Percentiles rank a stretch among this genome's conserved stretches.
phyloP scores from a whole-genome alignment of 2,797 vertebrate genomes.

The Sebastes goodei region DNA sequence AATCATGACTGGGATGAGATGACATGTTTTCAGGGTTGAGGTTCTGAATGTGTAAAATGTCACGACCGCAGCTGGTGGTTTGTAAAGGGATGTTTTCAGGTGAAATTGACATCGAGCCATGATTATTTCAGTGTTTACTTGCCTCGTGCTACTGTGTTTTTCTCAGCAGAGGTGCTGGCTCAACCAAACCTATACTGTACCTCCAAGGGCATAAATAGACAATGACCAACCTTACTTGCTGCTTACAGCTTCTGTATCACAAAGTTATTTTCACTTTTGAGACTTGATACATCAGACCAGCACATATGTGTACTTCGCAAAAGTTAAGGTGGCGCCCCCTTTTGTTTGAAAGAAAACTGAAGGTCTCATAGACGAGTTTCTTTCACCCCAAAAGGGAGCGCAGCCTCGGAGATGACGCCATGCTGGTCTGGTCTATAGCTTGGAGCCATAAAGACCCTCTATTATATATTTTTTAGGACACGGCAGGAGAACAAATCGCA shows the following conservation, averaged over 20 bases:
- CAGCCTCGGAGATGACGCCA: too few relatives aligned
- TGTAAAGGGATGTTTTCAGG: background rate
- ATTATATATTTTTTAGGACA: too few relatives aligned
- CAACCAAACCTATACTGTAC: background rate
- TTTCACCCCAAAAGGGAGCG: too few relatives aligned
- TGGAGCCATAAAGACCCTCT: too few relatives aligned
- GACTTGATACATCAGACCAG: too few relatives aligned
- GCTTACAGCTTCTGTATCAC: background rate
- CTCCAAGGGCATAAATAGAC: background rate
- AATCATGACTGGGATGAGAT: background rate
- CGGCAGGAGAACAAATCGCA: too few relatives aligned
- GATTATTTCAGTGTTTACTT: background rate
- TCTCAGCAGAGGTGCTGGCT: background rate
- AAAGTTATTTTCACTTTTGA: background rate
- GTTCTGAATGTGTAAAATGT: conserved; percentile 5
- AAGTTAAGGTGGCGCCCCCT: too few relatives aligned
- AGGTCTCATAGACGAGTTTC: too few relatives aligned
- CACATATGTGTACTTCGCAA: too few relatives aligned
- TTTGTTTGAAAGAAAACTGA: too few relatives aligned
- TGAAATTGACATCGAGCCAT: background rate
- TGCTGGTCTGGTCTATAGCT: too few relatives aligned
- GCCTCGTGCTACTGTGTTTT: background rate
- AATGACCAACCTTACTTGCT: background rate
- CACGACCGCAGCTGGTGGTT: background rate
- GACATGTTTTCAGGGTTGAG: background rate